Percentiles rank a stretch among this genome's conserved stretches.
Evolutionary conservation across 2,888 invertebrate species (phyloP).

Genomic region (Lasiommata megera): DNA sequence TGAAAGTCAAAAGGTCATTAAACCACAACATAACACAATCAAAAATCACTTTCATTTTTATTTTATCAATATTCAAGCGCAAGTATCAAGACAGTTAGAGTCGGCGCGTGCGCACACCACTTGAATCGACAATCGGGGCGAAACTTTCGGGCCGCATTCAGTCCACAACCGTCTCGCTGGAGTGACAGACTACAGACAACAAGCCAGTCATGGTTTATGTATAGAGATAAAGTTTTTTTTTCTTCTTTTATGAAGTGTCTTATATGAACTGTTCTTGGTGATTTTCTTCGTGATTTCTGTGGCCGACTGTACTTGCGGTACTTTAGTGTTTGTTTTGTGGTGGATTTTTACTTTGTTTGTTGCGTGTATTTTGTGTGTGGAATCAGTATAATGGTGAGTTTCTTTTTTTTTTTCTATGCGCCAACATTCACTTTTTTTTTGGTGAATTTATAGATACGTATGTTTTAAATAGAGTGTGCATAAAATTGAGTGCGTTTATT

Average conservation of each 20-base stretch:
- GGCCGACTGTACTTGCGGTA: conserved; percentile 46
- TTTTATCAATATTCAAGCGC: conserved; percentile 63
- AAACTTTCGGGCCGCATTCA: conserved; percentile 63
- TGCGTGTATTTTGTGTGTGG: conserved; percentile 44
- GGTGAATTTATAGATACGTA: too few species aligned
- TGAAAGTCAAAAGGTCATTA: conserved; percentile 14
- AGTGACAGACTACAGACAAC: conserved; percentile 66
- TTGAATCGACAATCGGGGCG: conserved; percentile 60
- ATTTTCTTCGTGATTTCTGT: conserved; percentile 41
- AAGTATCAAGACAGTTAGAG: conserved; percentile 73
- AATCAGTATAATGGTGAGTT: conserved; percentile 66
- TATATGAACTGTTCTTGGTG: conserved; percentile 35
- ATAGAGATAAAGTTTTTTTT: conserved; percentile 31
- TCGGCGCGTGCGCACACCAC: conserved; percentile 63
- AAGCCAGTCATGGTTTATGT: conserved; percentile 42
- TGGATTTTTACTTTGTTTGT: conserved; percentile 36
- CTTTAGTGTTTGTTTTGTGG: conserved; percentile 43
- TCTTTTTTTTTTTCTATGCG: conserved; percentile 15
- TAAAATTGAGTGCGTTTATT: too few species aligned
- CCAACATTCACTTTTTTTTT: too few species aligned
- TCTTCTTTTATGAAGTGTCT: conserved; percentile 21
- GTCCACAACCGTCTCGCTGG: conserved; percentile 72
- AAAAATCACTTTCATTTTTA: conserved; percentile 67
- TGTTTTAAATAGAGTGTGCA: too few species aligned
- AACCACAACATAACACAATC: conserved; percentile 13